Base-by-base conservation (phyloP, 2,113 vertebrate genomes). In the Cinclus cinclus region DNA sequence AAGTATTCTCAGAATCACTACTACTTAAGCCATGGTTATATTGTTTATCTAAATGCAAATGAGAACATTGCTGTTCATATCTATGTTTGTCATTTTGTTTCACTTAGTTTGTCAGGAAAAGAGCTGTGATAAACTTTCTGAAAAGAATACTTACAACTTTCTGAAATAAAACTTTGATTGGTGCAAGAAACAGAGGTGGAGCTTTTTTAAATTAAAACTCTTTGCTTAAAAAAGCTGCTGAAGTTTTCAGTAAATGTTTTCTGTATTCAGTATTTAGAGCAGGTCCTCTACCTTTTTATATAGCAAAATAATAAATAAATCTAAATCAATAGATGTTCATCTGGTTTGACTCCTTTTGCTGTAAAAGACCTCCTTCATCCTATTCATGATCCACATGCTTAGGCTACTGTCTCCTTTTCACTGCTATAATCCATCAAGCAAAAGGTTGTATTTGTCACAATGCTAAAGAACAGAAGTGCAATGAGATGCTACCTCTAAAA, bases 1-100 rank as follows among this genome's bases (percentile, higher is more conserved):
- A 85, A 64, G 46, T 64, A 91, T 83, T 92, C 69, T 80, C 52
- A 77, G 44, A 91, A 83, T 55, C 0, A 0, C 50, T 80, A 3
- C 35, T 85, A 35, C 15, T 83, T 91, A 94, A 89, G 18, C 27
- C 67, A 7, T 85, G 60, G 63, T 96, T 87, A 77, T 88, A 93
- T 74, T 53, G 19, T 95, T 95, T 94, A 83, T 96, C 71, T 95
- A 93, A 91, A 95, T 94, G 90, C 75, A 94, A 96, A 97, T 88
- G 67, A 88, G 75, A 88, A 62, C 22, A 31, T 47, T 86, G 44
- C 33, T 70, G 33, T 76, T 91, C 82, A 28, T 94, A 46, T 73
- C 70, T 31, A 12, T 58, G 35, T 22, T 80, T 74, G 59, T 74
- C 19, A 80, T 90, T 95, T 87, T 49, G 24, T 47, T 92, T 65